A percentile compares a stretch with the other conserved stretches of the same genome.
Conservation (phyloP, 2,113 vertebrate species). For the Corythaeola cristata region DNA sequence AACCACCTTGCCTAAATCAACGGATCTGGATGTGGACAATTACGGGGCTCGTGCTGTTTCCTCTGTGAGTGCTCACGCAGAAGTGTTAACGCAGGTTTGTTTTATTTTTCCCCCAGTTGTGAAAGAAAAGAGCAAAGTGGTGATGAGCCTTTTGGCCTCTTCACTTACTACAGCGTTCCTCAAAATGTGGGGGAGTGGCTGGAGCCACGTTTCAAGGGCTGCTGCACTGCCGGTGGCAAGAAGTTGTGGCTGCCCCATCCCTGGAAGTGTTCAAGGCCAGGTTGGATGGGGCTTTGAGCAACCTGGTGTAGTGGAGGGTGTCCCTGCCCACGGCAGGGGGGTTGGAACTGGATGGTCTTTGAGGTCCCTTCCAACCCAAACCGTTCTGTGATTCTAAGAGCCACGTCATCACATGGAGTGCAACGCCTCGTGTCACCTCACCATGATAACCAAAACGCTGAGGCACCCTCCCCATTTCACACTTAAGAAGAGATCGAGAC, state of each 20-base stretch:
- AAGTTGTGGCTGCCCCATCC: neutral
- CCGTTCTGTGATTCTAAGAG: no score
- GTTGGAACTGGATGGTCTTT: no score
- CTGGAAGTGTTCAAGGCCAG: no score
- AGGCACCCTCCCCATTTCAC: neutral
- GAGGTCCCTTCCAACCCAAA: no score
- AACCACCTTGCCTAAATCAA: slow-evolving; percentile 10
- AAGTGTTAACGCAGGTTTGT: neutral
- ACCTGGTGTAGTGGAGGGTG: no score
- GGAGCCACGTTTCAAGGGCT: neutral
- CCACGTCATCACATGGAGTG: neutral
- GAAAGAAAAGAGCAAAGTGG: neutral
- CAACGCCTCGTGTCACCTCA: neutral
- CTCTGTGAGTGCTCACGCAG: neutral
- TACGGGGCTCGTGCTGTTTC: neutral
- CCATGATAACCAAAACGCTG: neutral
- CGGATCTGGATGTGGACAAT: neutral
- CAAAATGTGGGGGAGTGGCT: neutral
- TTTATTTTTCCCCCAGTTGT: neutral
- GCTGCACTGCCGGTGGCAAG: neutral
- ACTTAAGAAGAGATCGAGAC: neutral
- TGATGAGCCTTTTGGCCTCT: neutral
- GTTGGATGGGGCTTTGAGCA: no score
- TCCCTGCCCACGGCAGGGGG: no score
- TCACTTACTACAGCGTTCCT: neutral